Evolutionary conservation across 2,797 vertebrate species (phyloP).

Genomic region (Craterocephalus amniculus): DNA sequence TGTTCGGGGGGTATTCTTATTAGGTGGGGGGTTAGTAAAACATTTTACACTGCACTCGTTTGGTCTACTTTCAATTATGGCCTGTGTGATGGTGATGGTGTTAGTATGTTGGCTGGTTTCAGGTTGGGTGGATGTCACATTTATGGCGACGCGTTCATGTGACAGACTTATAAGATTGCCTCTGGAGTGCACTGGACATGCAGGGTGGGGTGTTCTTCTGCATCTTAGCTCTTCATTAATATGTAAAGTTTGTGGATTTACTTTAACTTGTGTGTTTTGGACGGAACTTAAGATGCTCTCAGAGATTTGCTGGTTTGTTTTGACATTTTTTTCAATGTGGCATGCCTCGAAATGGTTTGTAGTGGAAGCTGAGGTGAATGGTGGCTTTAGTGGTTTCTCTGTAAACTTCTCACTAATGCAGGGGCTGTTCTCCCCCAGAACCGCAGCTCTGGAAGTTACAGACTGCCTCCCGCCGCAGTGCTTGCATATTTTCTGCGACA

Average conservation of each 20-base stretch:
- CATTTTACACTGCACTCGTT: slow-evolving; percentile 4
- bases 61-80: slow-evolving; percentile 63
- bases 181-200: slow-evolving; percentile 69
- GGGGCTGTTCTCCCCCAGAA: slow-evolving; percentile 25
- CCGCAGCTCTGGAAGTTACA: slow-evolving; percentile 14
- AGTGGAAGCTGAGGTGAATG: slow-evolving; percentile 16
- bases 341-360: slow-evolving; percentile 26
- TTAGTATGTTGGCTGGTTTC: slow-evolving; percentile 50
- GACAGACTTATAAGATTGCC: slow-evolving; percentile 37
- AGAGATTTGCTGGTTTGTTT: slow-evolving; percentile 24
- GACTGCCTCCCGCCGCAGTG: slow-evolving; percentile 75
- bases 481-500: slow-evolving; percentile 72
- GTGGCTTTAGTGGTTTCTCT: slow-evolving; percentile 45
- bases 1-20: slow-evolving; percentile 30
- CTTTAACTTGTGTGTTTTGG: slow-evolving; percentile 24
- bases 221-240: slow-evolving; percentile 43
- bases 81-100: slow-evolving; percentile 65
- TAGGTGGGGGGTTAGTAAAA: background rate
- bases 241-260: slow-evolving; percentile 41
- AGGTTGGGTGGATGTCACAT: slow-evolving; percentile 23
- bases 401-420: slow-evolving; percentile 21
- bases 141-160: slow-evolving; percentile 20
- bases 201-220: slow-evolving; percentile 60
- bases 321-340: slow-evolving; percentile 37
- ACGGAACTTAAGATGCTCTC: slow-evolving; percentile 39